Percentiles rank a stretch among this genome's conserved stretches.
Evolutionary conservation across 1,140 invertebrate species (phyloP).

Genomic region (Eulimnadia texana): DNA sequence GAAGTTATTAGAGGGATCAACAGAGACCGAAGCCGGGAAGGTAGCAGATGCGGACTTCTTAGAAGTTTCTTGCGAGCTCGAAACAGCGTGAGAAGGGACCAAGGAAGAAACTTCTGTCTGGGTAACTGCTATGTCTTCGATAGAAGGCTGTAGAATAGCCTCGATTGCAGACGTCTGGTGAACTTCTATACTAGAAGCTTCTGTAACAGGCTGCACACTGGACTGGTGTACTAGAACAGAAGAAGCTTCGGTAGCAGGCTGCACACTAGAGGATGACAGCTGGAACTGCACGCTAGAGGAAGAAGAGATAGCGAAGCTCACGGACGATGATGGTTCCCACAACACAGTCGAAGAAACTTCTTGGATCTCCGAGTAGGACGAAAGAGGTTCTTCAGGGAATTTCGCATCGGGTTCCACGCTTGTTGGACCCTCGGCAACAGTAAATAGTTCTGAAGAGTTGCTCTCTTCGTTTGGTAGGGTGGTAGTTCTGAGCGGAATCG

Average conservation of each 20-base stretch:
- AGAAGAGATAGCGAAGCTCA: no score
- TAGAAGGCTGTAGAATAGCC: conserved; percentile 1
- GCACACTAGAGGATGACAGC: not conserved
- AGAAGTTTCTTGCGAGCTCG: not conserved
- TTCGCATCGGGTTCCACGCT: no score
- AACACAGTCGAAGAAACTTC: no score
- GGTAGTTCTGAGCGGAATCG: conserved; percentile 3
- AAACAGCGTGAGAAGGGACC: not conserved
- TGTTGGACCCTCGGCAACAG: no score
- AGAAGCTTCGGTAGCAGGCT: not conserved
- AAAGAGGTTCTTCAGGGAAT: no score
- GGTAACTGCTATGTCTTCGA: not conserved
- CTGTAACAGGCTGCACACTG: no score
- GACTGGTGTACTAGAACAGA: not conserved
- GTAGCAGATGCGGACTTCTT: no score
- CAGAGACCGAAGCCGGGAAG: no score
- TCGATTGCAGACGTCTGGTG: not conserved
- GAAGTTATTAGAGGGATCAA: not conserved
- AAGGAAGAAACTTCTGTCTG: not conserved
- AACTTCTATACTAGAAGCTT: not conserved
- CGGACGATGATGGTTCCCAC: no score
- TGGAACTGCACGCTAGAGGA: no score
- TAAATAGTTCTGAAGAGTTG: no score
- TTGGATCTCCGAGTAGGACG: no score
- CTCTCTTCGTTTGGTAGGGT: conserved; percentile 1